Evolutionary conservation across 2,888 invertebrate genomes (phyloP).

Genomic region (Odontothrips loti): DNA sequence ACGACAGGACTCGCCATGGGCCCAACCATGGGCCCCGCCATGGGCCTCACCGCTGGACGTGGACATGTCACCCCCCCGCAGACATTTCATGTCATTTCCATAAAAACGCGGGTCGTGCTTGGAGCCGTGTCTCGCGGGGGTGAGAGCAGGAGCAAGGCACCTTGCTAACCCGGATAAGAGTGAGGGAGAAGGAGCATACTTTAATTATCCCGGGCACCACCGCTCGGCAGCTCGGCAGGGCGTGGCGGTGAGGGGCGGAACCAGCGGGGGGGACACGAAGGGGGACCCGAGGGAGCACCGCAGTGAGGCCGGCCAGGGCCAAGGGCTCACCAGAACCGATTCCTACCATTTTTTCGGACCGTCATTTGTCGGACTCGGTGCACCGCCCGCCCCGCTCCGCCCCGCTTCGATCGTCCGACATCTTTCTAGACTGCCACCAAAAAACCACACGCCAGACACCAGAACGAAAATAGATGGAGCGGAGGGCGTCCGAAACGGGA

Average conservation of each 20-base stretch:
- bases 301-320: too few relatives aligned
- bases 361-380: conserved; percentile 16
- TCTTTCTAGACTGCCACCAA: background rate
- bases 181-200: background rate
- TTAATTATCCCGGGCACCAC: background rate
- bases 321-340: conserved; percentile 5
- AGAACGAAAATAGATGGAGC: too few relatives aligned
- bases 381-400: conserved; percentile 4
- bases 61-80: too few relatives aligned
- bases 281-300: background rate
- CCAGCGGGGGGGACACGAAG: background rate
- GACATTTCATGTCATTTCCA: too few relatives aligned
- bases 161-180: background rate
- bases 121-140: too few relatives aligned
- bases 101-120: too few relatives aligned
- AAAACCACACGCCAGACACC: background rate
- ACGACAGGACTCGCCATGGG: background rate
- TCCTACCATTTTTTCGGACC: conserved; percentile 15
- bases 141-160: too few relatives aligned
- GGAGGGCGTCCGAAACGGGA: background rate
- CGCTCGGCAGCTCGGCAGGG: background rate
- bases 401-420: background rate
- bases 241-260: background rate
- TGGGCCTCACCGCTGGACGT: background rate
- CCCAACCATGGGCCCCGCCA: background rate